Conservation (phyloP, 1,140 invertebrate species). For the Ips typographus region DNA sequence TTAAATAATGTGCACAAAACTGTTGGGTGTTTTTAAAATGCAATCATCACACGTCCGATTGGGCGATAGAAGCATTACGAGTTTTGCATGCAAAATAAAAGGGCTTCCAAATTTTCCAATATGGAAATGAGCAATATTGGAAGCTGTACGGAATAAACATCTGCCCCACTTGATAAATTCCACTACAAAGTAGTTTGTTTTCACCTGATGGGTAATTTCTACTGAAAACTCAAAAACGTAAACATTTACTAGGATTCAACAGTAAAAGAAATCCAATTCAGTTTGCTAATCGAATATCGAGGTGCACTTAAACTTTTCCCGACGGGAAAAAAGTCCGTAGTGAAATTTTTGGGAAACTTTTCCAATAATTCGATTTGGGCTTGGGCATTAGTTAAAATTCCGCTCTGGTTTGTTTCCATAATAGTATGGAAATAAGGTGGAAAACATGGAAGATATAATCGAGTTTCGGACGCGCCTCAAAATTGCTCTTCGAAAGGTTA, state of each 20-base stretch:
- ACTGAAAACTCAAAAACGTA: too few relatives aligned
- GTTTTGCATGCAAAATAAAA: conserved; percentile 1
- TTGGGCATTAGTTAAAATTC: conserved; percentile 25
- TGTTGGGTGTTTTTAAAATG: too few relatives aligned
- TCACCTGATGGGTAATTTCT: too few relatives aligned
- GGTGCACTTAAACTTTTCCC: too few relatives aligned
- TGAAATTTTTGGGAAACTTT: conserved; percentile 17
- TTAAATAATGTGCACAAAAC: too few relatives aligned
- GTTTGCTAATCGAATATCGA: too few relatives aligned
- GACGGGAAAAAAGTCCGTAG: background rate
- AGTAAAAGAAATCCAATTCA: too few relatives aligned
- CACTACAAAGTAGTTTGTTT: background rate
- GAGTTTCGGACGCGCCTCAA: conserved; percentile 14
- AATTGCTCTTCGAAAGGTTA: conserved; percentile 8
- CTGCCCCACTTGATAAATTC: conserved; percentile 1
- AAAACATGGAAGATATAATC: conserved; percentile 30
- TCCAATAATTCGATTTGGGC: conserved; percentile 22
- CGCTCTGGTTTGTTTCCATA: conserved; percentile 23
- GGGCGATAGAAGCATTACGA: too few relatives aligned
- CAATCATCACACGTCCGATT: too few relatives aligned
- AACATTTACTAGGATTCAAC: too few relatives aligned
- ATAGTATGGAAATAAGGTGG: conserved; percentile 25
- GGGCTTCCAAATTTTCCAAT: conserved; percentile 2
- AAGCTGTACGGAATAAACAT: background rate
- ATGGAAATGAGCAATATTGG: conserved; percentile 4